phyloP scores from a whole-genome alignment of 2,888 invertebrate species.

The Neoscelio sp. region DNA sequence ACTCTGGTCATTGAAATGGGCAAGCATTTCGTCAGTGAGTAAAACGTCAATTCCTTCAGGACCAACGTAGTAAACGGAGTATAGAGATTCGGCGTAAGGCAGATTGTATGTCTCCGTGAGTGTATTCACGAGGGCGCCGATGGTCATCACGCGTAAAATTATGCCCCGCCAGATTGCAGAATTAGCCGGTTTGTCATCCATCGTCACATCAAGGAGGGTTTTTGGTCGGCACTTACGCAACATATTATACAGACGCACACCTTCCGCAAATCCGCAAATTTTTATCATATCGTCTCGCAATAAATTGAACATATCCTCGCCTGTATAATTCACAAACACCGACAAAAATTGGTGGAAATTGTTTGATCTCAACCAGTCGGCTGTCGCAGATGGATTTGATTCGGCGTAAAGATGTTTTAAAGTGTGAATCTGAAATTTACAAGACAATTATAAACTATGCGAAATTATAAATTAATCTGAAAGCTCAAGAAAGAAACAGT shows the following conservation, averaged over 20 bases:
- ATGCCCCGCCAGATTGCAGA: conserved; percentile 88
- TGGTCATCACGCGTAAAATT: conserved; percentile 15
- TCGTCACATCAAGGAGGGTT: conserved; percentile 92
- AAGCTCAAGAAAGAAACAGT: too few species aligned
- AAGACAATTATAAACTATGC: conserved; percentile 66
- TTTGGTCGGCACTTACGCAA: conserved; percentile 91
- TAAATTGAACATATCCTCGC: conserved; percentile 94
- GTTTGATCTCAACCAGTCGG: conserved; percentile 91
- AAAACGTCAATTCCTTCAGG: conserved; percentile 93
- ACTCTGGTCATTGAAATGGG: conserved; percentile 92
- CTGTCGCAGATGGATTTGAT: conserved; percentile 89
- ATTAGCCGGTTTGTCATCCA: conserved; percentile 85
- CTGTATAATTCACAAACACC: conserved; percentile 94
- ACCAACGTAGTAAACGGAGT: conserved; percentile 89
- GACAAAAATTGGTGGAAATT: conserved; percentile 90
- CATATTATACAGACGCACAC: conserved; percentile 96
- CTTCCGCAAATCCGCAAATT: conserved; percentile 97
- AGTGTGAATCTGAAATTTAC: conserved; percentile 74
- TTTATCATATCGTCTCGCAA: conserved; percentile 96
- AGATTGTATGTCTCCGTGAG: conserved; percentile 80
- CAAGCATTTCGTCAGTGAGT: conserved; percentile 93
- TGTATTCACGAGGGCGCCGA: conserved; percentile 77
- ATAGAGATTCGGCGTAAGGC: conserved; percentile 77
- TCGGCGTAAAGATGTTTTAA: conserved; percentile 85
- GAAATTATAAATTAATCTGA: conserved; percentile 73